Conservation (phyloP, 2,113 vertebrate genomes). For the Misgurnus mizolepis region DNA sequence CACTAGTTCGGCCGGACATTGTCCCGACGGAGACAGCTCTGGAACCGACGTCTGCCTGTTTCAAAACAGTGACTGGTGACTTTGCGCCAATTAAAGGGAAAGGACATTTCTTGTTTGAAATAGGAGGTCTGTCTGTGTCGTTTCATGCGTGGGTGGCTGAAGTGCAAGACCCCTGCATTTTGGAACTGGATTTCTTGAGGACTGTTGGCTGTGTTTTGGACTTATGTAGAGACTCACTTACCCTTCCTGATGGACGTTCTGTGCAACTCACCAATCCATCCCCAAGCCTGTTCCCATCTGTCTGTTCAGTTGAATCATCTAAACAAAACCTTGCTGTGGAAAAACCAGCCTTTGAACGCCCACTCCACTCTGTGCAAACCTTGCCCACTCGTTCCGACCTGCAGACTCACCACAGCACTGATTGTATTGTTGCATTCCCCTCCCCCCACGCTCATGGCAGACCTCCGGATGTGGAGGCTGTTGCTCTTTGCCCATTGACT, state of each 20-base stretch:
- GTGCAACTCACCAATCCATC: not conserved
- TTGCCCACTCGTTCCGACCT: not conserved
- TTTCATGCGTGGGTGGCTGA: too few species aligned
- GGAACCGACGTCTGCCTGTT: not conserved
- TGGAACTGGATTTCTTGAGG: not conserved
- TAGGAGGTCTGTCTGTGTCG: not conserved
- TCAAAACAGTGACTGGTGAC: not conserved
- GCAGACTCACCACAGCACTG: too few species aligned
- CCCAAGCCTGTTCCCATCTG: not conserved
- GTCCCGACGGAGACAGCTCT: not conserved
- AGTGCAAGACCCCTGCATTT: not conserved
- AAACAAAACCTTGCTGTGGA: not conserved
- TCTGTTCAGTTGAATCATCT: not conserved
- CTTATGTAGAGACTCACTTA: not conserved
- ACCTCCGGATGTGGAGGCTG: not conserved
- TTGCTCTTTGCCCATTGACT: not conserved
- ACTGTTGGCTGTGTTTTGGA: not conserved
- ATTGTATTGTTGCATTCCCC: too few species aligned
- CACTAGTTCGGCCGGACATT: not conserved
- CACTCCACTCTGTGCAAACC: not conserved
- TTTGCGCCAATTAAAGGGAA: not conserved
- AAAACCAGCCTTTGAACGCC: not conserved
- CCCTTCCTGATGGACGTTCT: not conserved
- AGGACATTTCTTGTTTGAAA: too few species aligned
- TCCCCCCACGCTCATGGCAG: too few species aligned